Percentiles rank a stretch among this genome's conserved stretches.
phyloP scores from a whole-genome alignment of 2,888 invertebrate species.

The Thyatira batis region DNA sequence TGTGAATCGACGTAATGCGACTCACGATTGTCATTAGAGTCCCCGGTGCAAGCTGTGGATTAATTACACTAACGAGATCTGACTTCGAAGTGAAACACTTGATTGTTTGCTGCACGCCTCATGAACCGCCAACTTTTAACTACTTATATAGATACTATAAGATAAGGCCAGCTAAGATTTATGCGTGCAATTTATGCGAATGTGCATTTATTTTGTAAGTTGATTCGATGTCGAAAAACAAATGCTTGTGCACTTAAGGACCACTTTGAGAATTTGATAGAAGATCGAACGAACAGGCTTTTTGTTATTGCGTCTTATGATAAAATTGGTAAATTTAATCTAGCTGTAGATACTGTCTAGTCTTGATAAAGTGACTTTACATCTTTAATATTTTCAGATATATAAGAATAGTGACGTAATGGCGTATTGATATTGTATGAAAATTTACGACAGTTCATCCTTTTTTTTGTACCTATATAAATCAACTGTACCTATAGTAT shows the following conservation, averaged over 20 bases:
- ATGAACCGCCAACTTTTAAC: background rate
- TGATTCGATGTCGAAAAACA: background rate
- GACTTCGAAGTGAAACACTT: constrained; percentile 15
- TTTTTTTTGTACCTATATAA: background rate
- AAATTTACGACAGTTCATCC: background rate
- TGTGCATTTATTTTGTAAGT: background rate
- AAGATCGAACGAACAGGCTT: background rate
- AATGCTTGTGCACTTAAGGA: background rate
- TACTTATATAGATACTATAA: background rate
- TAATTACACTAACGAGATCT: constrained; percentile 32
- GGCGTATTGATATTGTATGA: background rate
- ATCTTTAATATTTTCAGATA: no score
- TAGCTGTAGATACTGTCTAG: background rate
- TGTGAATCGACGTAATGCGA: constrained; percentile 10
- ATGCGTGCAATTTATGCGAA: background rate
- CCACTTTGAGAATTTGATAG: background rate
- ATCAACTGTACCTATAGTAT: no score
- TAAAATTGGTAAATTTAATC: background rate
- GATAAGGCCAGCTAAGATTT: background rate
- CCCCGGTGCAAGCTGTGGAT: constrained; percentile 20
- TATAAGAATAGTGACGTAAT: background rate
- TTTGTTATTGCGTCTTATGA: background rate
- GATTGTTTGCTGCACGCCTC: constrained; percentile 13
- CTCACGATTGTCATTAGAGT: constrained; percentile 22
- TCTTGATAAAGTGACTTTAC: no score